Percentiles rank a stretch among this genome's conserved stretches.
Conservation (phyloP, 2,113 vertebrate genomes). For the Triplophysa dalaica region DNA sequence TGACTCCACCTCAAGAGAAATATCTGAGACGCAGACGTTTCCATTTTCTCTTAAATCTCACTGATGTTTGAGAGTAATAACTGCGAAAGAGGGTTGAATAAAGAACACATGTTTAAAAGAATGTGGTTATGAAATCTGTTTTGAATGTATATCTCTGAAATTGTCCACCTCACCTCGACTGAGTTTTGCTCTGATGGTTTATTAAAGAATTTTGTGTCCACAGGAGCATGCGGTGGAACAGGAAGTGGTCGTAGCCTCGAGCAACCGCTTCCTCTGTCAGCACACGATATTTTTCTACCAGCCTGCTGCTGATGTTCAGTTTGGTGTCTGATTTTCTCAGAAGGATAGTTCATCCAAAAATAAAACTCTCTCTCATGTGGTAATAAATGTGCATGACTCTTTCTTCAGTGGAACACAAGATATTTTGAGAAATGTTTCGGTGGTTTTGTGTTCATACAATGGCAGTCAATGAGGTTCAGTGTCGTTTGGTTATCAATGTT, state of each 20-base stretch:
- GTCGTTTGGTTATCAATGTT: too few relatives aligned
- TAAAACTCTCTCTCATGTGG: too few relatives aligned
- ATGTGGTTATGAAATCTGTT: neutral
- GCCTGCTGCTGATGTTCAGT: neutral
- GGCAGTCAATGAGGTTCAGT: too few relatives aligned
- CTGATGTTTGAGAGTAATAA: too few relatives aligned
- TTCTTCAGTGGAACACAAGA: too few relatives aligned
- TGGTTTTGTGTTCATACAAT: too few relatives aligned
- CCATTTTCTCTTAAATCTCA: too few relatives aligned
- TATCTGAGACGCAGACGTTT: too few relatives aligned
- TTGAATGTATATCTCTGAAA: neutral
- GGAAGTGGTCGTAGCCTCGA: slow-evolving; percentile 59
- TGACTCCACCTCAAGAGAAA: too few relatives aligned
- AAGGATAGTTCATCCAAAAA: too few relatives aligned
- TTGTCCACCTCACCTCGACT: neutral
- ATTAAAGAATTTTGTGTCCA: slow-evolving; percentile 3
- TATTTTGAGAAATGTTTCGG: too few relatives aligned
- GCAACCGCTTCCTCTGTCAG: slow-evolving; percentile 28
- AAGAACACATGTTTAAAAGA: neutral
- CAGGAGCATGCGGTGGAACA: slow-evolving; percentile 47
- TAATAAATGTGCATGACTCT: too few relatives aligned
- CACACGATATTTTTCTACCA: neutral
- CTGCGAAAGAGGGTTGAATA: neutral
- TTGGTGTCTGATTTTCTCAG: neutral
- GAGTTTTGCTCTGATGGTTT: slow-evolving; percentile 53